These are phyloP conservation scores for Osmoderma eremita DNA, from an alignment of 2,888 invertebrate genomes.

Conservation along the genomic window DNA sequence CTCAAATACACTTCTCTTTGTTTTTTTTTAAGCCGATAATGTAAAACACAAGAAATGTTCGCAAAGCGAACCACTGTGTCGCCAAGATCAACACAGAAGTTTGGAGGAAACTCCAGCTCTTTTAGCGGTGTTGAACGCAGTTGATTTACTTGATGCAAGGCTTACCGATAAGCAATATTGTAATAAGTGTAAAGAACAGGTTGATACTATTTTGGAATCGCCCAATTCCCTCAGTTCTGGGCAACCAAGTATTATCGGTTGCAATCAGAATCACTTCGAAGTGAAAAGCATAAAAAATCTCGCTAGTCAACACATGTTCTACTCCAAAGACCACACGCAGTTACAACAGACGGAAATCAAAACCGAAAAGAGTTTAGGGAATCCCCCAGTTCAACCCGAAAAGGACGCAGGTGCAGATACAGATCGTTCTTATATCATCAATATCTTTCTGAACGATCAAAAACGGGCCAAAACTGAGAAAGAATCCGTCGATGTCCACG, in stretches of 20 bases:
- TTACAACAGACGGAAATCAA: too few species aligned
- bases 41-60: neutral
- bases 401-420: neutral
- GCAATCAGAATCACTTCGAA: neutral
- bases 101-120: neutral
- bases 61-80: neutral
- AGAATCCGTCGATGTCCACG: neutral
- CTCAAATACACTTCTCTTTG: neutral
- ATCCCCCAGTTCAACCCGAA: neutral
- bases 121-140: neutral
- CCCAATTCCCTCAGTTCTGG: neutral
- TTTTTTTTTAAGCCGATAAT: neutral
- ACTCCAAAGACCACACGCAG: too few species aligned
- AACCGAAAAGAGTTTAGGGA: neutral
- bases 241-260: neutral
- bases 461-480: neutral
- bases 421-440: slow-evolving; percentile 10
- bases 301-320: too few species aligned
- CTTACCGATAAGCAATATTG: too few species aligned
- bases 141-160: neutral
- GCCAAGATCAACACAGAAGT: neutral
- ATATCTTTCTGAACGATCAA: slow-evolving; percentile 16
- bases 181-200: too few species aligned
- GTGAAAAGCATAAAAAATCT: neutral
- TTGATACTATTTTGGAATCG: neutral